Base-by-base conservation (phyloP, 1,140 invertebrate genomes). In the Scaptomyza pallida region DNA sequence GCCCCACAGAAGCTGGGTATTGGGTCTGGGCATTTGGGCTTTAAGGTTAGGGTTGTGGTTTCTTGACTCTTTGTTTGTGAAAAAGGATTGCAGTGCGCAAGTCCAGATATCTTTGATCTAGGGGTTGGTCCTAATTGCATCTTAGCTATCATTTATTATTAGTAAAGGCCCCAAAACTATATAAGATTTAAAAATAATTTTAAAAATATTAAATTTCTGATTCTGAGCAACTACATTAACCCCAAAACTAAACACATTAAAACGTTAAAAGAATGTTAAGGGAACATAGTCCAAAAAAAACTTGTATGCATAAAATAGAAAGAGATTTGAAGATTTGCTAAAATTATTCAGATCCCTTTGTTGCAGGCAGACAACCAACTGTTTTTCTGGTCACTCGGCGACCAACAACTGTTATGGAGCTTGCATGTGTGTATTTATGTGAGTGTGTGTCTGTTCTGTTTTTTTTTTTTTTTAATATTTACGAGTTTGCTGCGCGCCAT, bases 401-500 rank as follows among this genome's bases (percentile, higher is more conserved):
- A n/a, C 33, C 33, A 35, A 35, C 33, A 35, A 35, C 43, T 19
- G 10, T 45, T 21, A 17, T 17, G 5, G 17, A 2, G n/a, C n/a
- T n/a, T n/a, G n/a, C n/a, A n/a, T n/a, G n/a, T n/a, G n/a, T n/a
- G n/a, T n/a, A n/a, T n/a, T n/a, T n/a, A 13, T 30, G 2, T 16
- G 47, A 13, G 47, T 50, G 23, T 16, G 47, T 30, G 13, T 30
- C n/a, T 50, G 30, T n/a, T n/a, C n/a, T 1, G 10, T 12, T 21
- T 43, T 17, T 43, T 21, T 52, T 33, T 15, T 13, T 4, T 30
- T 35, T 21, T 33, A 37, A 52, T 69, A 74, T 82, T 78, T 81
- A 83, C 64, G 78, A 78, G 55, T 67, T 59, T 65, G 64, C 33
- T 65, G 81, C 77, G 81, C 81, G 82, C 73, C 80, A 74, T 86